Evolutionary conservation across 2,797 vertebrate genomes (phyloP).

Genomic region (Parauchenoglanis ngamensis): DNA sequence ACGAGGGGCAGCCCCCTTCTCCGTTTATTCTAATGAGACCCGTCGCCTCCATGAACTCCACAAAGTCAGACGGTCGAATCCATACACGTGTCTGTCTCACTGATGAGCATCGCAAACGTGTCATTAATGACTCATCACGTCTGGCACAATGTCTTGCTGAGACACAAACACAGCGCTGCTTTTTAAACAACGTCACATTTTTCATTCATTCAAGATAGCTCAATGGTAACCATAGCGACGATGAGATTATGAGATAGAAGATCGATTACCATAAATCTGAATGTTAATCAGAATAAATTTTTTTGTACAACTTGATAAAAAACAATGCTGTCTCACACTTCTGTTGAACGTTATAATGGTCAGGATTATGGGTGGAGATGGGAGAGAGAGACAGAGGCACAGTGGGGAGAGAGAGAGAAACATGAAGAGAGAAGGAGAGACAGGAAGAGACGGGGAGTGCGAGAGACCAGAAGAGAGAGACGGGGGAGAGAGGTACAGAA

Average conservation of each 20-base stretch:
- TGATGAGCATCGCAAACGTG: not conserved
- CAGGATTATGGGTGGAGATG: not conserved
- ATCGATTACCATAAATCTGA: not conserved
- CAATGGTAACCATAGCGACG: not conserved
- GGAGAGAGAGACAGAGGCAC: not conserved
- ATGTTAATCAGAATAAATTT: not conserved
- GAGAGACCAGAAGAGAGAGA: not conserved
- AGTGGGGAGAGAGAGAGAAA: not conserved
- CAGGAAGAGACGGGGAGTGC: not conserved
- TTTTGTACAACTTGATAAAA: not conserved
- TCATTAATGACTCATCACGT: conserved; percentile 4
- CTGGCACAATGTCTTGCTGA: not conserved
- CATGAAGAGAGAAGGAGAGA: not conserved
- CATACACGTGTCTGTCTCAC: not conserved
- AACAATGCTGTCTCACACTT: not conserved
- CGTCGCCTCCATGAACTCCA: too few species aligned
- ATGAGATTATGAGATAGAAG: too few species aligned
- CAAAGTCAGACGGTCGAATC: conserved; percentile 19
- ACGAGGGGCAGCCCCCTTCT: conserved; percentile 18
- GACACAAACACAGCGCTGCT: not conserved
- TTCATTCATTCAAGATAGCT: not conserved
- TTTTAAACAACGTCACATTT: not conserved
- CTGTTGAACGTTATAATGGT: not conserved
- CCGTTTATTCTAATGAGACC: conserved; percentile 3
- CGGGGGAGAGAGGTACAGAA: not conserved